Percentiles rank a stretch among this genome's conserved stretches.
These are phyloP conservation scores for Tetheella fluctuosa DNA, from an alignment of 2,888 invertebrate species.

Conservation along the genomic window DNA sequence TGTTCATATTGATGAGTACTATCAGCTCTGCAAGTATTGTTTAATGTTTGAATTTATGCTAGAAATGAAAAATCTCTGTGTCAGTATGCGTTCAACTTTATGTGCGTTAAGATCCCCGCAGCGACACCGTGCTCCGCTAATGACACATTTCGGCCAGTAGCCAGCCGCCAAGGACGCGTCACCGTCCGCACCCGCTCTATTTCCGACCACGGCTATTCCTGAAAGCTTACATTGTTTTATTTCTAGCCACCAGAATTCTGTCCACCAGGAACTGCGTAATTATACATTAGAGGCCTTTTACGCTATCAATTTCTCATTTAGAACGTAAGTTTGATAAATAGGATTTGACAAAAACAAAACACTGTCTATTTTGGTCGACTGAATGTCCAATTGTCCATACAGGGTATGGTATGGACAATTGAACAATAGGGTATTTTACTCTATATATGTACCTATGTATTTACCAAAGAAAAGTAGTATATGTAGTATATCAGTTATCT, in stretches of 20 bases:
- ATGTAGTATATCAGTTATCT: no score
- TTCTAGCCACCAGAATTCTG: constrained; percentile 65
- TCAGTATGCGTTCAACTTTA: not conserved
- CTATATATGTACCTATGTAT: no score
- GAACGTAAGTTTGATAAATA: not conserved
- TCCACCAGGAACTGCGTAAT: constrained; percentile 59
- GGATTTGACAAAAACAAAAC: not conserved
- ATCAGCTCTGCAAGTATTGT: no score
- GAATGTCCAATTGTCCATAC: not conserved
- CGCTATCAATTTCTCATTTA: not conserved
- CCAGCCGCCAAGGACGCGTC: constrained; percentile 74
- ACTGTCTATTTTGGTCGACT: not conserved
- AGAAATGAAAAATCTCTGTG: not conserved
- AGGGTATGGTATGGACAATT: no score
- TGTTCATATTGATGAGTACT: no score
- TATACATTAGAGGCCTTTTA: not conserved
- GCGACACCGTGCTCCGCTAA: constrained; percentile 55
- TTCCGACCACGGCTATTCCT: constrained; percentile 74
- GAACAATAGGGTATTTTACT: no score
- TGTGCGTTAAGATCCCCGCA: constrained; percentile 39
- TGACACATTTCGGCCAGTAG: constrained; percentile 71
- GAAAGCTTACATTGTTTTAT: constrained; percentile 82
- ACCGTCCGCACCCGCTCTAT: constrained; percentile 69
- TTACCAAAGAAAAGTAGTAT: no score
- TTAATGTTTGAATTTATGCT: no score